phyloP scores from a whole-genome alignment of 2,888 invertebrate species.

The Epicampocera succincta region DNA sequence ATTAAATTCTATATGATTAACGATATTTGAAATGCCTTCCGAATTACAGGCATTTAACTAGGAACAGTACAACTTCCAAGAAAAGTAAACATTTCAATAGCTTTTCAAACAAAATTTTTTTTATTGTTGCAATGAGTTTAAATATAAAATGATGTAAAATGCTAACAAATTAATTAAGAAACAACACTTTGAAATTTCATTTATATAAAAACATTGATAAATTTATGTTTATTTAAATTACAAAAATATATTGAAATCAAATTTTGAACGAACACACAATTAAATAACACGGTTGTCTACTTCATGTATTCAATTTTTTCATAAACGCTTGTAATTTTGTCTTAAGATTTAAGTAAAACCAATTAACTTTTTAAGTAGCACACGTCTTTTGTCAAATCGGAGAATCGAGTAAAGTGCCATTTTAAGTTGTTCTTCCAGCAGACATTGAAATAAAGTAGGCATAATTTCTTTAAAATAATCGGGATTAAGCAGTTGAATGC shows the following conservation, averaged over 20 bases:
- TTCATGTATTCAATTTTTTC: conserved; percentile 41
- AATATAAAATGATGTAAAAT: conserved; percentile 21
- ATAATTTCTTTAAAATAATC: conserved; percentile 43
- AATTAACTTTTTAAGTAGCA: conserved; percentile 39
- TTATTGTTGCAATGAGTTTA: conserved; percentile 3
- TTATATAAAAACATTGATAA: conserved; percentile 69
- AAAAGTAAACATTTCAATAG: not conserved
- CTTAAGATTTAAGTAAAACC: conserved; percentile 22
- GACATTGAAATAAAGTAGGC: conserved; percentile 49
- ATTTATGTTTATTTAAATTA: conserved; percentile 69
- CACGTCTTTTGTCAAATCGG: not conserved
- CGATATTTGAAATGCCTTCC: too few species aligned
- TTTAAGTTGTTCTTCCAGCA: conserved; percentile 20
- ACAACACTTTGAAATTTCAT: conserved; percentile 51
- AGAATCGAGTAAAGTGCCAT: conserved; percentile 9
- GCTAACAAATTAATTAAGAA: conserved; percentile 32
- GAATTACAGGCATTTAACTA: too few species aligned
- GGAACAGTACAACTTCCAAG: too few species aligned
- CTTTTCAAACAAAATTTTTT: conserved; percentile 6
- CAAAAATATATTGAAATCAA: conserved; percentile 69
- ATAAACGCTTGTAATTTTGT: conserved; percentile 38
- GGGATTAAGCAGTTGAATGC: conserved; percentile 2
- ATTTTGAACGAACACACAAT: conserved; percentile 68
- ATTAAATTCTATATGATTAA: too few species aligned
- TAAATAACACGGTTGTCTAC: conserved; percentile 60